Base-by-base conservation (phyloP, 2,797 vertebrate genomes). In the Acrocephalus scirpaceus region DNA sequence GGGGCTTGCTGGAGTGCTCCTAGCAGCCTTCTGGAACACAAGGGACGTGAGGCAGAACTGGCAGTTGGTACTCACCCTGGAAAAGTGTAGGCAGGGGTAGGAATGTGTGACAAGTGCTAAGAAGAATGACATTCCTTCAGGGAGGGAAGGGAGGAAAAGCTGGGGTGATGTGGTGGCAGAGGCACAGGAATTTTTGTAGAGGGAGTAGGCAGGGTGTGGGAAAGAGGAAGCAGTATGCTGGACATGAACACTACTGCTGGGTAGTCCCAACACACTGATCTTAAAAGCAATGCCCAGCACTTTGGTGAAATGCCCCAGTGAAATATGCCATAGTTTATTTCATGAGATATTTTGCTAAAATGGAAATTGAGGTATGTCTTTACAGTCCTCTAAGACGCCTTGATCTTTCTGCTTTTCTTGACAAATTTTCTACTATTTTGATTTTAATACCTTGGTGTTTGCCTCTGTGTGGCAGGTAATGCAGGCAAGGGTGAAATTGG, bases 11-110 rank as follows among this genome's bases (percentile, higher is more conserved):
- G 54, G 38, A 30, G 56, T 29, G 11, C 45, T 67, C 30, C 71
- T 10, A 30, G 48, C 32, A 44, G 40, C 61, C 48, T 58, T 51
- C 23, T 22, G 42, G 13, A 2, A 0, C 64, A 29, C 64, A 42
- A 80, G 19, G 53, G n/a, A 32, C 0, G 0, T 0, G 0, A 14
- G 38, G 61, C 79, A 88, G 62, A 38, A 16, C 58, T 70, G 13
- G 62, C 32, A 72, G 36, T 18, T 4, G 1, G 44, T 64, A 5
- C 23, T 73, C 27, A 10, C 14, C 19, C 44, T 82, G 69, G 42
- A 53, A 13, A 25, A 76, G 71, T 38, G 57, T 57, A 57, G 48
- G 50, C 47, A 45, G 58, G 29, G 58, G 4, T 22, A 65, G 72
- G 50, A 72, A 50, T 73, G 62, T 78, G 51, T 45, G 32, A 14